These are phyloP conservation scores for Hemiscyllium ocellatum DNA, from an alignment of 2,113 vertebrate species.

Conservation along the genomic window DNA sequence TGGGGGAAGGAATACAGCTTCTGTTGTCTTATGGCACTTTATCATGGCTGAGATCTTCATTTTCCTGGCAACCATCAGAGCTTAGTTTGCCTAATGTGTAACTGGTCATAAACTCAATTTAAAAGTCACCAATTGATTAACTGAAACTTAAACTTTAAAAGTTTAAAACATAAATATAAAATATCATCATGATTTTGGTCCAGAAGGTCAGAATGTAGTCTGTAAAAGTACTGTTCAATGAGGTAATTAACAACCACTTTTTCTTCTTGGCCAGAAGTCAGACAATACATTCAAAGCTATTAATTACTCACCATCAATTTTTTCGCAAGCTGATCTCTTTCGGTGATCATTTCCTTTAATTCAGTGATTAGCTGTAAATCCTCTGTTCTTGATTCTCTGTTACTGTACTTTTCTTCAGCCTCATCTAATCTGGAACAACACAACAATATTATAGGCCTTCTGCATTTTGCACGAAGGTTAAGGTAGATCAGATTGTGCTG, in stretches of 20 bases:
- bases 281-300: background rate
- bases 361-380: slow-evolving; percentile 91
- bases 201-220: background rate
- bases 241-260: background rate
- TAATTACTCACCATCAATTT: slow-evolving; percentile 83
- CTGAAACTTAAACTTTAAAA: background rate
- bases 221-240: background rate
- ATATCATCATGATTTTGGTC: background rate
- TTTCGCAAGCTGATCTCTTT: slow-evolving; percentile 91
- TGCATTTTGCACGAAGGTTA: background rate
- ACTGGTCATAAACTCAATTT: background rate
- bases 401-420: slow-evolving; percentile 90
- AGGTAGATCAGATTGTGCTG: background rate
- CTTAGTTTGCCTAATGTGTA: background rate
- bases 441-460: slow-evolving; percentile 39
- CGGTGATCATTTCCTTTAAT: slow-evolving; percentile 88
- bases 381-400: slow-evolving; percentile 87
- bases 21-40: no score
- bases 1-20: background rate
- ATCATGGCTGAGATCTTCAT: no score
- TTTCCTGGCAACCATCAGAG: no score
- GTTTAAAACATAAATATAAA: background rate
- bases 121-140: background rate
- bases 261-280: background rate
- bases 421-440: slow-evolving; percentile 79